Conservation (phyloP, 2,888 invertebrate genomes). For the Heterodera filipjevi region DNA sequence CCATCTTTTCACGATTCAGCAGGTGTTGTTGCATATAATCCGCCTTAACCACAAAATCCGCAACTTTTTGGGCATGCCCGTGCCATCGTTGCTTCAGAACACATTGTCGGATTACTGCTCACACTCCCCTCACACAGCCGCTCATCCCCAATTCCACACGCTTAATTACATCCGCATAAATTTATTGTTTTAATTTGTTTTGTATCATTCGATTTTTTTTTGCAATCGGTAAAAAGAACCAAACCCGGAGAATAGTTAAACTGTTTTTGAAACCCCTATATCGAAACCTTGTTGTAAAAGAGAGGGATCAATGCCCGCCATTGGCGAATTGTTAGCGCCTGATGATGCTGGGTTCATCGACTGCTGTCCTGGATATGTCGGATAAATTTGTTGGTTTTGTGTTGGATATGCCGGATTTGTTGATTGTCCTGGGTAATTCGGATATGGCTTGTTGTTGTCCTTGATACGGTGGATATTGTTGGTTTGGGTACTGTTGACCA, state of each 20-base stretch:
- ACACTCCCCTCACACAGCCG: neutral
- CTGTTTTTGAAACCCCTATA: too few species aligned
- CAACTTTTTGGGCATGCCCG: neutral
- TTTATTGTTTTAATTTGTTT: too few species aligned
- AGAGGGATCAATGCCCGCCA: neutral
- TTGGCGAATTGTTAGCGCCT: neutral
- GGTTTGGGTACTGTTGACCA: neutral
- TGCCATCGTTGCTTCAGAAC: neutral
- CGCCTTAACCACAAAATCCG: neutral
- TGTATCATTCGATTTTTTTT: too few species aligned
- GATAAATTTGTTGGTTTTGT: neutral
- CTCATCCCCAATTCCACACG: neutral
- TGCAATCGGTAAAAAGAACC: too few species aligned
- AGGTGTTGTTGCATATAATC: too few species aligned
- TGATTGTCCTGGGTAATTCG: neutral
- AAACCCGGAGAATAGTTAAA: too few species aligned
- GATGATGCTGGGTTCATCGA: neutral
- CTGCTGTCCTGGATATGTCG: neutral
- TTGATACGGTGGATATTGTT: neutral
- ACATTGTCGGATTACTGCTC: neutral
- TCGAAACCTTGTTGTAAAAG: conserved; percentile 1
- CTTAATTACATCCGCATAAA: too few species aligned
- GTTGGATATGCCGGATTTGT: neutral
- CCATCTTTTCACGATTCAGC: neutral
- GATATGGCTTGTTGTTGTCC: neutral